These are phyloP conservation scores for Piscicola geometra DNA, from an alignment of 2,888 invertebrate species.

Conservation along the genomic window DNA sequence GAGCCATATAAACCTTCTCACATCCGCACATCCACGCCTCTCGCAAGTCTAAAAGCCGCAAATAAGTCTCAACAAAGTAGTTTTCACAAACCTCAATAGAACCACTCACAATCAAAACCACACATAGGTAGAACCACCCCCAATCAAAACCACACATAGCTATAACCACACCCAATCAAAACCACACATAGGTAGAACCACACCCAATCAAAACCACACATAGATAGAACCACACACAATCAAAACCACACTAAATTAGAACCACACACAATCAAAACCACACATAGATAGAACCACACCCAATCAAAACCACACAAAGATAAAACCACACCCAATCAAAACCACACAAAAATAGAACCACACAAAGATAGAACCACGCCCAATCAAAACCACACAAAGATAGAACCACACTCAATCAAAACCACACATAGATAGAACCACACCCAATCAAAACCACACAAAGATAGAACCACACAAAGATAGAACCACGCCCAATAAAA, in stretches of 20 bases:
- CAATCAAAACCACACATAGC: too few relatives aligned
- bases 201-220: neutral
- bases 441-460: slow-evolving; percentile 5
- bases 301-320: slow-evolving; percentile 6
- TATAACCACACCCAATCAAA: neutral
- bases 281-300: slow-evolving; percentile 16
- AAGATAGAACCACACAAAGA: neutral
- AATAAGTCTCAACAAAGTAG: too few relatives aligned
- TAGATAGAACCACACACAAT: neutral
- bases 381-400: neutral
- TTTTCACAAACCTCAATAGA: too few relatives aligned
- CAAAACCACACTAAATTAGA: too few relatives aligned
- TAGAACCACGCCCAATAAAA: neutral
- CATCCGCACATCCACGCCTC: too few relatives aligned
- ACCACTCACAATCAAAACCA: neutral
- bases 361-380: slow-evolving; percentile 4
- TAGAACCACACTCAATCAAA: neutral
- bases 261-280: slow-evolving; percentile 6
- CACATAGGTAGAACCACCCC: too few relatives aligned
- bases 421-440: neutral
- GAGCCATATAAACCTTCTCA: too few relatives aligned
- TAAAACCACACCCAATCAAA: neutral
- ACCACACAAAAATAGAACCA: slow-evolving; percentile 6
- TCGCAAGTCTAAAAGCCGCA: too few relatives aligned
- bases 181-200: neutral